These are phyloP conservation scores for Eilema sororculum DNA, from an alignment of 2,888 invertebrate species.

Conservation along the genomic window DNA sequence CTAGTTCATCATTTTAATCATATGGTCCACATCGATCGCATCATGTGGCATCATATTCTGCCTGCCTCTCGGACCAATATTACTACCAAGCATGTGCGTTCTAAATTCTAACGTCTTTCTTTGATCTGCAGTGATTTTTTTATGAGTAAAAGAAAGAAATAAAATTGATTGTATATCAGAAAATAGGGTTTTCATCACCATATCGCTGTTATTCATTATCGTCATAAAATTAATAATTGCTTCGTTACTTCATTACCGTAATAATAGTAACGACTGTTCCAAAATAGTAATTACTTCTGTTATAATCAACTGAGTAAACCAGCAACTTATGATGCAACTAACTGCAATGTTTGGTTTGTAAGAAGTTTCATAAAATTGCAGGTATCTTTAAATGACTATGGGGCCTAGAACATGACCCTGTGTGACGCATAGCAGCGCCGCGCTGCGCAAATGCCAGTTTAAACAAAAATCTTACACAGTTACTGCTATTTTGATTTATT, in stretches of 20 bases:
- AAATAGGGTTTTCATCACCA: too few relatives aligned
- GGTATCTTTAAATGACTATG: not conserved
- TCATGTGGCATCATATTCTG: too few relatives aligned
- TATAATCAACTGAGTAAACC: not conserved
- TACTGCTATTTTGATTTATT: too few relatives aligned
- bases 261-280: not conserved
- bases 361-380: slow-evolving; percentile 1
- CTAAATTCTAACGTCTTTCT: too few relatives aligned
- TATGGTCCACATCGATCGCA: too few relatives aligned
- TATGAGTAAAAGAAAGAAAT: too few relatives aligned
- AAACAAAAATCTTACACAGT: not conserved
- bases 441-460: not conserved
- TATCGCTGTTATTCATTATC: not conserved
- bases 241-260: slow-evolving; percentile 1
- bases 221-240: not conserved
- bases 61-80: too few relatives aligned
- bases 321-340: not conserved
- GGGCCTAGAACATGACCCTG: slow-evolving; percentile 10
- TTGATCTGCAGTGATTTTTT: too few relatives aligned
- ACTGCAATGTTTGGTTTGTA: not conserved
- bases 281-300: not conserved
- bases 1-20: too few relatives aligned
- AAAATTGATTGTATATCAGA: too few relatives aligned
- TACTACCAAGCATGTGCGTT: too few relatives aligned
- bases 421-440: not conserved